Base-by-base conservation (phyloP, 2,888 invertebrate species). In the Apamea sordens region DNA sequence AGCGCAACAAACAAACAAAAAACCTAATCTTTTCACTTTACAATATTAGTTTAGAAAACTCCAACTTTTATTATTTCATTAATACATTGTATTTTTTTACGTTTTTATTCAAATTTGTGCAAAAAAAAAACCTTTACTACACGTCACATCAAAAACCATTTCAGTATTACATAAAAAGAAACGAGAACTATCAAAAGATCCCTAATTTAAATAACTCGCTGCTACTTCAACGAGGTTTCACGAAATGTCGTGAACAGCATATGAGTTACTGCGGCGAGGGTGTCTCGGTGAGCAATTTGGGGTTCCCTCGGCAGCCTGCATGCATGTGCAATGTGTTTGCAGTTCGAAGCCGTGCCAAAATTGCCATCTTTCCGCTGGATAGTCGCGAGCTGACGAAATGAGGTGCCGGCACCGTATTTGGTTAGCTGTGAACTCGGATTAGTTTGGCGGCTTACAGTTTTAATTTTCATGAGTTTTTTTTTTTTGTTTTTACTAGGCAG, bases 261-360 rank as follows among this genome's bases (percentile, higher is more conserved):
- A 94, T 96, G 95, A 96, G 94, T 95, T 94, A 96, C 92, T 91
- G 90, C 89, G 86, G 91, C 84, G 85, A 88, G 93, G 91, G 92
- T 93, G 95, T 95, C 94, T 95, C 93, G 88, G 93, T 93, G 90
- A 93, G 95, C 95, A 95, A 96, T 96, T 95, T 95, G 94, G 93
- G 94, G 95, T 95, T 95, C 94, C 93, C 41, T 92, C 93, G 92
- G 90, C 92, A 86, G 88, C 86, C 82, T 89, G 82, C 76, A 86
- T 90, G 90, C 89, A 91, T 91, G 91, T 91, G 92, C 92, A 91
- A 90, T 93, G 91, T 93, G 92, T 93, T 92, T 90, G 92, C 92
- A 91, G 90, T 90, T 89, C 90, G 89, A 90, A 87, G 77, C 89
- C 78, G 91, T 96, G 96, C 96, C 96, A 96, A 95, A 95, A 95